Conservation (phyloP, 37 sponge, comb jelly and placozoan species). For the Chondrosia reniformis region DNA sequence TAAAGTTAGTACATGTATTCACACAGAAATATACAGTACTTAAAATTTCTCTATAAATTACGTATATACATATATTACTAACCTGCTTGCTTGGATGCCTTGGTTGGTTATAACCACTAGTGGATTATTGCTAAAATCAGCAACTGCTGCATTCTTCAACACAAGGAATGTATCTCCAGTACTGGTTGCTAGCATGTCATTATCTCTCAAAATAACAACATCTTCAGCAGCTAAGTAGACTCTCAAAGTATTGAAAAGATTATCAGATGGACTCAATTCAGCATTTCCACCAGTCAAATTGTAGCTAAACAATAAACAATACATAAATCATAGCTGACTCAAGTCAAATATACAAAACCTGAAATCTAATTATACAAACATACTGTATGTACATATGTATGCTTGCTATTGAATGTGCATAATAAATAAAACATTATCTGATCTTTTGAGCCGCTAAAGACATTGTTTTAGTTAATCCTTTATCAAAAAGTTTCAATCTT, state of each 20-base stretch:
- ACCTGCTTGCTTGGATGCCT: conserved; percentile 10
- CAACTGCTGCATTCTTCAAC: conserved; percentile 36
- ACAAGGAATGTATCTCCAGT: conserved; percentile 50
- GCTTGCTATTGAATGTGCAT: no score
- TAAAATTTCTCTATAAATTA: background rate
- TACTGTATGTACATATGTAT: no score
- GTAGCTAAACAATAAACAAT: background rate
- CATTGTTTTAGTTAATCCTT: background rate
- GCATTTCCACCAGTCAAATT: conserved; percentile 70
- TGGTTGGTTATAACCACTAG: background rate
- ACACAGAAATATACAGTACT: background rate
- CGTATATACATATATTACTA: background rate
- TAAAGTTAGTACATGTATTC: background rate
- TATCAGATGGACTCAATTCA: conserved; percentile 41
- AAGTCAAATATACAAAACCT: background rate
- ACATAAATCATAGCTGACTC: no score
- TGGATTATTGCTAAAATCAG: conserved; percentile 62
- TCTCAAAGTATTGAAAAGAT: conserved; percentile 37
- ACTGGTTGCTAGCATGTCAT: conserved; percentile 50
- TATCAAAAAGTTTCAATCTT: background rate
- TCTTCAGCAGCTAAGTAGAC: conserved; percentile 60
- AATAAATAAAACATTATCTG: background rate
- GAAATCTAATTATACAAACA: background rate
- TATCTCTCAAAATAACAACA: conserved; percentile 62
- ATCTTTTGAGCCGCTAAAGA: background rate